These are phyloP conservation scores for Drosophila paulistorum DNA, from an alignment of 1,140 invertebrate genomes.

Conservation along the genomic window DNA sequence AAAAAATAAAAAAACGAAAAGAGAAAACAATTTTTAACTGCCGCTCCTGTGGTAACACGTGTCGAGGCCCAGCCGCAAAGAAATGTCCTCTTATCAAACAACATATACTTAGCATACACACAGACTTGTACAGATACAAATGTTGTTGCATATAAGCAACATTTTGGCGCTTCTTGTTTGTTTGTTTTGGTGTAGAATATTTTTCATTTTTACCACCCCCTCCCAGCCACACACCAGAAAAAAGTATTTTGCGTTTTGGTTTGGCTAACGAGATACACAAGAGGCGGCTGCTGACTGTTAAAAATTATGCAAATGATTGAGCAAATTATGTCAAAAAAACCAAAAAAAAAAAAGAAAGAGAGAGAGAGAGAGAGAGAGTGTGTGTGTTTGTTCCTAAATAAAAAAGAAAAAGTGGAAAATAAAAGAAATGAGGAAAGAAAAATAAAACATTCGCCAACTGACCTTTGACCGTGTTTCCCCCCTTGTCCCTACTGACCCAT, in stretches of 20 bases:
- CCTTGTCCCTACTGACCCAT: background rate
- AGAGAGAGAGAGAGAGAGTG: too few relatives aligned
- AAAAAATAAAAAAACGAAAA: background rate
- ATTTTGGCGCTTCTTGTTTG: constrained; percentile 30
- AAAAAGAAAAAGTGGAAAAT: constrained; percentile 28
- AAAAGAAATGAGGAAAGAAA: constrained; percentile 45
- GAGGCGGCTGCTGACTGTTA: constrained; percentile 55
- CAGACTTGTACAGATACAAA: constrained; percentile 6
- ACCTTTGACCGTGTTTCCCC: constrained; percentile 50
- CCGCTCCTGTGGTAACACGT: constrained; percentile 52
- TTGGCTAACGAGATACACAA: constrained; percentile 64
- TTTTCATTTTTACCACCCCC: constrained; percentile 25
- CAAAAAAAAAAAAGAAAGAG: constrained; percentile 21
- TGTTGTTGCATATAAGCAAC: background rate
- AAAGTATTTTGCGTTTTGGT: constrained; percentile 1
- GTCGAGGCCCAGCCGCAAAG: constrained; percentile 58
- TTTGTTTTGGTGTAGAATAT: constrained; percentile 66
- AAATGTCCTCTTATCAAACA: constrained; percentile 70
- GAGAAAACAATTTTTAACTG: constrained; percentile 52
- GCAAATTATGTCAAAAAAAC: constrained; percentile 74
- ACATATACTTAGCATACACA: constrained; percentile 16
- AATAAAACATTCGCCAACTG: constrained; percentile 42
- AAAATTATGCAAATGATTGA: constrained; percentile 81
- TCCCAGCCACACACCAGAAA: background rate
- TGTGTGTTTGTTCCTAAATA: constrained; percentile 31